A percentile compares a stretch with the other conserved stretches of the same genome.
These are phyloP conservation scores for Petrocephalus zakoni DNA, from an alignment of 2,113 vertebrate genomes.

Conservation along the genomic window DNA sequence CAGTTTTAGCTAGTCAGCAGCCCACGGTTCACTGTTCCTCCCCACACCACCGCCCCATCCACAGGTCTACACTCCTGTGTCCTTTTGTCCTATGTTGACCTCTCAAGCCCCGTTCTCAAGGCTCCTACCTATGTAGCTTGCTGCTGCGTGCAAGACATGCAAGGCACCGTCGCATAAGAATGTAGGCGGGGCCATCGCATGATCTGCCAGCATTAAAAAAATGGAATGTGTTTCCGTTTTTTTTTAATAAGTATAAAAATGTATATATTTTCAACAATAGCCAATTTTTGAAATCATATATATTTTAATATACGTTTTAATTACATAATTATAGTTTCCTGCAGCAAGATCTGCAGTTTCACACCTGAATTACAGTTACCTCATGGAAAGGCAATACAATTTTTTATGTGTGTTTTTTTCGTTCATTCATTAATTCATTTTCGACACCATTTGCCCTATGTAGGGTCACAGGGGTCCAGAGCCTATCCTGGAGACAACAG, in stretches of 20 bases:
- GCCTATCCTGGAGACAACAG: not conserved
- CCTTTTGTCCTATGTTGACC: conserved; percentile 6
- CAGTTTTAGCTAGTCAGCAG: not conserved
- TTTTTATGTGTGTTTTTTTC: not conserved
- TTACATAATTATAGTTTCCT: conserved; percentile 20
- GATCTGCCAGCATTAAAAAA: not conserved
- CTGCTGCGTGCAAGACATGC: not conserved
- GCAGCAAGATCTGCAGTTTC: conserved; percentile 53
- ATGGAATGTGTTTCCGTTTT: not conserved
- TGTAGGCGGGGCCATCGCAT: not conserved
- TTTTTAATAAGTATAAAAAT: not conserved
- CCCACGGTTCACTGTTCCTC: not conserved
- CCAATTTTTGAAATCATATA: not conserved
- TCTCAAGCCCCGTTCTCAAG: not conserved
- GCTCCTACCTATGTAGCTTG: not conserved
- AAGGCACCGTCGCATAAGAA: not conserved
- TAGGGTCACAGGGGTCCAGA: not conserved
- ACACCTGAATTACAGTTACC: conserved; percentile 20
- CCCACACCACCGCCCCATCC: not conserved
- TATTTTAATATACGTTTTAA: not conserved
- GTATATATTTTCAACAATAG: not conserved
- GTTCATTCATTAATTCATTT: not conserved
- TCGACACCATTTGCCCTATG: not conserved
- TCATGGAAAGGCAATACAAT: conserved; percentile 3
- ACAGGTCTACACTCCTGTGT: not conserved